A percentile compares a stretch with the other conserved stretches of the same genome.
Evolutionary conservation across 2,888 invertebrate species (phyloP).

Genomic region (Andricus quercusramuli): DNA sequence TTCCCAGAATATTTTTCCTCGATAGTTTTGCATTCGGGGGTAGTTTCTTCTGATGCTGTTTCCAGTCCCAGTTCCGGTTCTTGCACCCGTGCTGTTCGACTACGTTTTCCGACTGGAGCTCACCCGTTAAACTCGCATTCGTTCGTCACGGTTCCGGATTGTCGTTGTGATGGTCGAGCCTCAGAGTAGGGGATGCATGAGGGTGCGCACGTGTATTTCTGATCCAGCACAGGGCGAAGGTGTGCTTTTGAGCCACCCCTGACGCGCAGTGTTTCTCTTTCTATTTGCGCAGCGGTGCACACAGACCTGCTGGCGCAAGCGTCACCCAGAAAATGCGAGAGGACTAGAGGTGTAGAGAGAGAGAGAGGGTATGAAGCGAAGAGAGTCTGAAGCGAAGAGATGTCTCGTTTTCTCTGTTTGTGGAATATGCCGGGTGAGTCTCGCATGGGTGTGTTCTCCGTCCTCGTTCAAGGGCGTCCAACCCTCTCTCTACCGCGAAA

Average conservation of each 20-base stretch:
- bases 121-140: constrained; percentile 55
- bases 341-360: constrained; percentile 33
- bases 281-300: constrained; percentile 48
- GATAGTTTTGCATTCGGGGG: neutral
- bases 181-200: constrained; percentile 40
- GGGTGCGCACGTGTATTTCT: constrained; percentile 57
- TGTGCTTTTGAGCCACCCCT: constrained; percentile 45
- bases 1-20: constrained; percentile 17
- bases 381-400: constrained; percentile 43
- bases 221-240: constrained; percentile 33
- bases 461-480: constrained; percentile 75
- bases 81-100: constrained; percentile 30
- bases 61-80: constrained; percentile 37
- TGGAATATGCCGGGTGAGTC: constrained; percentile 49
- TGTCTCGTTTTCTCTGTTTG: constrained; percentile 7
- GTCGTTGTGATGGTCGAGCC: constrained; percentile 48
- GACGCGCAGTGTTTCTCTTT: constrained; percentile 63
- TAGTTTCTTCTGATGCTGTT: constrained; percentile 33
- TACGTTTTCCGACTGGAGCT: constrained; percentile 47
- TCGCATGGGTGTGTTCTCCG: constrained; percentile 65
- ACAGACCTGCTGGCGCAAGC: constrained; percentile 63
- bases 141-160: constrained; percentile 37
- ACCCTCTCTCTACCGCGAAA: constrained; percentile 54
- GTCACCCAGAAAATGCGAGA: constrained; percentile 69
- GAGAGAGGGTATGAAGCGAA: neutral